These are phyloP conservation scores for Amphiprion ocellaris DNA, from an alignment of 2,113 vertebrate species.

Conservation along the genomic window DNA sequence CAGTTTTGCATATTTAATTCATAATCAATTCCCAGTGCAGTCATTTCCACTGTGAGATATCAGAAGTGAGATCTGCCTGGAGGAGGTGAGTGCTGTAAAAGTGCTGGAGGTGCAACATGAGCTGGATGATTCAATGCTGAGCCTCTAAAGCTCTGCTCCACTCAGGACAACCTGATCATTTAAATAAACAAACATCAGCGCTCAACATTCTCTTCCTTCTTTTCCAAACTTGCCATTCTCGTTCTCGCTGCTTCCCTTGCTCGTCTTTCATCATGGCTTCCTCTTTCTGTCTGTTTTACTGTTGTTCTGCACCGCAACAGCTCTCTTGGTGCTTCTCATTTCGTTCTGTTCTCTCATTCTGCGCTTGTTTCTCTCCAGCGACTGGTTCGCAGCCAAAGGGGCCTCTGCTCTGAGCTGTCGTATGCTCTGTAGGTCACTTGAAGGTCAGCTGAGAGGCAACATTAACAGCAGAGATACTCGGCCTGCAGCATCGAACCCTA, in stretches of 20 bases:
- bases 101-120: constrained; percentile 58
- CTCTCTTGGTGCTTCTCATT: constrained; percentile 39
- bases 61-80: constrained; percentile 51
- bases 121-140: constrained; percentile 31
- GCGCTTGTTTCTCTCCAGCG: constrained; percentile 35
- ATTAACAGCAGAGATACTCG: constrained; percentile 52
- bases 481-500: constrained; percentile 36
- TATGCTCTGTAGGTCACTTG: constrained; percentile 49
- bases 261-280: constrained; percentile 39
- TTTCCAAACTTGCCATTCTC: constrained; percentile 19
- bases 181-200: constrained; percentile 25
- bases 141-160: constrained; percentile 6
- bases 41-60: constrained; percentile 60
- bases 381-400: constrained; percentile 41
- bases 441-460: constrained; percentile 55
- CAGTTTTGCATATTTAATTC: constrained; percentile 53
- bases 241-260: constrained; percentile 18
- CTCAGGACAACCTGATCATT: constrained; percentile 30
- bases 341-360: constrained; percentile 28
- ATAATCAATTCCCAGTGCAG: constrained; percentile 56
- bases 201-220: background rate
- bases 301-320: background rate
- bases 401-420: constrained; percentile 36
- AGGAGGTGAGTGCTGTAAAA: constrained; percentile 38
- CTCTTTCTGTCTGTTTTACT: constrained; percentile 35